Conservation (phyloP, 1,140 invertebrate species). For the Patella vulgata region DNA sequence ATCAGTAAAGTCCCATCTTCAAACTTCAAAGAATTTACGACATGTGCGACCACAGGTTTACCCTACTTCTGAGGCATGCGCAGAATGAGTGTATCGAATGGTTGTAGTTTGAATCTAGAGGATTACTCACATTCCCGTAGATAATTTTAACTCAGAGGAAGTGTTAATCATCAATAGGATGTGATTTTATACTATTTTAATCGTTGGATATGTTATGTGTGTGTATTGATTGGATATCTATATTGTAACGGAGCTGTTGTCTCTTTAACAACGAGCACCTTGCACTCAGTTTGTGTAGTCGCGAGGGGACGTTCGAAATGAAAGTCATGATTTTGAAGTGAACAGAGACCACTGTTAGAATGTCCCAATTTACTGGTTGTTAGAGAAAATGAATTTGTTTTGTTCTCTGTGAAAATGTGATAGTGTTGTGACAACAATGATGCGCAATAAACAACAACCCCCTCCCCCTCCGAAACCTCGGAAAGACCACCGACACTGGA, state of each 20-base stretch:
- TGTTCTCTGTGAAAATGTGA: slow-evolving; percentile 23
- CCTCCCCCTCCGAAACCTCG: slow-evolving; percentile 33
- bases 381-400: too few species aligned
- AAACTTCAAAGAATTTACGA: too few species aligned
- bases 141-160: slow-evolving; percentile 27
- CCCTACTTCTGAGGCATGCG: too few species aligned
- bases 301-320: too few species aligned
- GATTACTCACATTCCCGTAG: slow-evolving; percentile 30
- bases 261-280: too few species aligned
- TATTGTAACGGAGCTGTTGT: slow-evolving; percentile 6
- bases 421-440: slow-evolving; percentile 30
- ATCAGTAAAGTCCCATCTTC: too few species aligned
- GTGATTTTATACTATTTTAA: slow-evolving; percentile 7
- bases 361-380: too few species aligned
- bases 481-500: slow-evolving; percentile 58
- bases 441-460: slow-evolving; percentile 34
- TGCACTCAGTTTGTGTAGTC: too few species aligned
- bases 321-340: too few species aligned
- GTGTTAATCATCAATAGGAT: slow-evolving; percentile 20
- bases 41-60: too few species aligned
- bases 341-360: too few species aligned
- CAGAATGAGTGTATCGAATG: slow-evolving; percentile 33
- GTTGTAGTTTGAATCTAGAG: slow-evolving; percentile 35
- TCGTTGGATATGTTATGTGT: slow-evolving; percentile 5
- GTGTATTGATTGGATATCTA: slow-evolving; percentile 1